Percentiles rank a stretch among this genome's conserved stretches.
phyloP scores from a whole-genome alignment of 2,113 vertebrate species.

The Castor canadensis region DNA sequence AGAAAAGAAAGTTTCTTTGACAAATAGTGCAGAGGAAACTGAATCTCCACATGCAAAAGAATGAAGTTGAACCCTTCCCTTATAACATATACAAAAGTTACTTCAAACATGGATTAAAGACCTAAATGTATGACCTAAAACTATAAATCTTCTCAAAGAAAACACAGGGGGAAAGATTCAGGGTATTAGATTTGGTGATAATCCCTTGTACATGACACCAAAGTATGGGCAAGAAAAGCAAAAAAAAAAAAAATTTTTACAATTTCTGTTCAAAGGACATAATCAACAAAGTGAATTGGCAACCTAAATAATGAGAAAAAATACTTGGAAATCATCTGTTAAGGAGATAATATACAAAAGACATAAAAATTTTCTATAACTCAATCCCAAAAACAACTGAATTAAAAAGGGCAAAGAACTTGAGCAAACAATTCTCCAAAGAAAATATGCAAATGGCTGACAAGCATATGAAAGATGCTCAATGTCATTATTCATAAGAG shows the following conservation, averaged over 20 bases:
- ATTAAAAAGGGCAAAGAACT: neutral
- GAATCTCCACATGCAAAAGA: neutral
- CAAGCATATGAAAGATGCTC: neutral
- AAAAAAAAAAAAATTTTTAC: neutral
- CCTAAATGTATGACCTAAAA: neutral
- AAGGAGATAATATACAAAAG: neutral
- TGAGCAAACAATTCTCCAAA: neutral
- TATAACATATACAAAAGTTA: neutral
- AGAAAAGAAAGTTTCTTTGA: neutral
- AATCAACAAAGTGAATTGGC: neutral
- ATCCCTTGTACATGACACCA: neutral
- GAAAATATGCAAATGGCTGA: neutral
- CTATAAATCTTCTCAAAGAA: neutral
- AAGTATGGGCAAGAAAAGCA: neutral
- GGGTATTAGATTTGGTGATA: neutral
- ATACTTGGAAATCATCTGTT: neutral
- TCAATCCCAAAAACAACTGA: neutral
- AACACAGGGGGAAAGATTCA: neutral
- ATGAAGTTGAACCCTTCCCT: neutral
- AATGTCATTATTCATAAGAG: neutral
- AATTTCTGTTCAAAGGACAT: neutral
- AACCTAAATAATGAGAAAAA: neutral
- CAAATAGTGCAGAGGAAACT: neutral
- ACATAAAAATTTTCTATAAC: neutral
- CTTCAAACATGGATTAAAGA: neutral